Evolutionary conservation across 2,888 invertebrate species (phyloP), one percentile per base, ranked within the genome.

Genomic region (Spilosoma lubricipeda): DNA sequence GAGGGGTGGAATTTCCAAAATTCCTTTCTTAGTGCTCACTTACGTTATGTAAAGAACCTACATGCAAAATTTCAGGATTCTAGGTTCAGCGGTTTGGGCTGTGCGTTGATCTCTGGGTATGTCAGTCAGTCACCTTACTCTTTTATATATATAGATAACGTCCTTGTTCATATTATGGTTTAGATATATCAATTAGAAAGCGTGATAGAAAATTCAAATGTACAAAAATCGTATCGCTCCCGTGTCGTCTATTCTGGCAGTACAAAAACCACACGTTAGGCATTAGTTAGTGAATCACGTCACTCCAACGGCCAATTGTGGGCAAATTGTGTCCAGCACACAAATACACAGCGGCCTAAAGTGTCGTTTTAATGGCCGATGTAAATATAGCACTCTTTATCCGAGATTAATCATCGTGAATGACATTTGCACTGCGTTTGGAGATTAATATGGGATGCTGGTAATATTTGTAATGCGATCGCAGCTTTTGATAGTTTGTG

Each of bases 271-370:
- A 72, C 71, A 70, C 79, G 81, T 77, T 78, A 80, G 76, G 79
- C 79, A 80, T 86, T 85, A 81, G 81, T 84, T 82, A 86, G 88
- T 90, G 91, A 91, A 88, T 90, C 91, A 91, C 87, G 83, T 83
- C 82, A 84, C 81, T 80, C 81, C 80, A 84, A 84, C 82, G 82
- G 80, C 83, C 86, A 86, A 88, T 89, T 87, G 86, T 80, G 85
- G 81, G 85, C 86, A 85, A 88, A 88, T 86, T 86, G 86, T 82
- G 81, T 81, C 80, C 83, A 77, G 80, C 71, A 79, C 88, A 86
- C 88, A 90, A 90, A 90, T 90, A 87, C 74, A 78, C 79, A 78
- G 70, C 80, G 86, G 86, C 87, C 85, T 88, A 82, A 85, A 86
- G 80, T 83, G 85, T 81, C 80, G 75, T 78, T 77, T 71, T 86